phyloP scores from a whole-genome alignment of 2,113 vertebrate genomes.

The Melierax canorus region DNA sequence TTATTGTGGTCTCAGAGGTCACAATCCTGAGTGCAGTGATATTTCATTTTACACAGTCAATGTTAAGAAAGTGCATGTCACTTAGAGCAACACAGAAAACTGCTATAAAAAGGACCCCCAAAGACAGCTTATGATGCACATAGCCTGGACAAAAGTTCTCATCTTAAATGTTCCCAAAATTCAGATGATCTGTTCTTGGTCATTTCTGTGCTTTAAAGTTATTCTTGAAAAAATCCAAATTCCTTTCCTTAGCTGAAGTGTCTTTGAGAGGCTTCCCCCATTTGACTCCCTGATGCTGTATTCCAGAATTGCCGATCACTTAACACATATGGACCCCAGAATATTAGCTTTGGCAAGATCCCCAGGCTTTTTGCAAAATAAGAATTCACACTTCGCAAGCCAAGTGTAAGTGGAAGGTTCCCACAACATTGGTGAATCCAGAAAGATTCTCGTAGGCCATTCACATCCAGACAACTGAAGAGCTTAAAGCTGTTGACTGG shows the following conservation, averaged over 20 bases:
- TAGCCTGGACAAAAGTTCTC: background rate
- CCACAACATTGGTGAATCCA: constrained; percentile 28
- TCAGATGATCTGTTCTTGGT: background rate
- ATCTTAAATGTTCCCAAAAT: background rate
- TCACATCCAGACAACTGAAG: constrained; percentile 38
- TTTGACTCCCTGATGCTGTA: background rate
- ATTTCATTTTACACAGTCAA: background rate
- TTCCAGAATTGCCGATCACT: constrained; percentile 12
- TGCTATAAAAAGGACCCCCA: background rate
- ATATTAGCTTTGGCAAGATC: constrained; percentile 62
- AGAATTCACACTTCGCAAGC: constrained; percentile 55
- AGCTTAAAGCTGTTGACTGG: constrained; percentile 36
- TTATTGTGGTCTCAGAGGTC: constrained; percentile 6
- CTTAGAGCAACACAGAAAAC: background rate
- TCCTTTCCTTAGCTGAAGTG: background rate
- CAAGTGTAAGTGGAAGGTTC: constrained; percentile 45
- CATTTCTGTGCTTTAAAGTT: background rate
- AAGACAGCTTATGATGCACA: background rate
- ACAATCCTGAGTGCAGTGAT: background rate
- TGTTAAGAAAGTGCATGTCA: background rate
- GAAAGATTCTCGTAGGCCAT: constrained; percentile 3
- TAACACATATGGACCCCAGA: constrained; percentile 47
- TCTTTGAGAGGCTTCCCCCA: background rate
- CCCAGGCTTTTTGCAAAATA: constrained; percentile 41
- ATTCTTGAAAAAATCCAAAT: constrained; percentile 4